These are phyloP conservation scores for Nasonia longicornis DNA, from an alignment of 1,140 invertebrate species.

Conservation along the genomic window DNA sequence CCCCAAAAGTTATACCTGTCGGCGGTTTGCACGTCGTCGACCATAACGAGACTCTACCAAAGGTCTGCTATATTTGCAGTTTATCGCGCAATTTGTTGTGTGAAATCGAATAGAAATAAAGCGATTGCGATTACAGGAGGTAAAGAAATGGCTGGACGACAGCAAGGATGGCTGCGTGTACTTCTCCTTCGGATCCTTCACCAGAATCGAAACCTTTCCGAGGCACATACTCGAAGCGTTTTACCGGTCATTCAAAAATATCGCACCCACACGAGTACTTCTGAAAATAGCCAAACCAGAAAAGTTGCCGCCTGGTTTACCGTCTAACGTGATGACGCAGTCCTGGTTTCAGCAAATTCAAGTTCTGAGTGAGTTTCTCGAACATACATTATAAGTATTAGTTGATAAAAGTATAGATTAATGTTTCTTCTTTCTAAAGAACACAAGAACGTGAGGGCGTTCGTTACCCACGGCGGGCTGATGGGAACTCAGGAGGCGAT, in stretches of 20 bases:
- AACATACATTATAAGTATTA: not conserved
- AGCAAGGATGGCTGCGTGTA: constrained; percentile 78
- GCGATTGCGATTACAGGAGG: no score
- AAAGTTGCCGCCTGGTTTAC: constrained; percentile 62
- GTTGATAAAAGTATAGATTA: no score
- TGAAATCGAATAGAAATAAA: no score
- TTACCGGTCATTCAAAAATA: constrained; percentile 54
- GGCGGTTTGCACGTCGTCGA: constrained; percentile 71
- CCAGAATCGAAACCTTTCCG: constrained; percentile 73
- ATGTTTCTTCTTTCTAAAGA: constrained; percentile 48
- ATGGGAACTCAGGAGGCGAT: constrained; percentile 70
- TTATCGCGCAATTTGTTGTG: no score
- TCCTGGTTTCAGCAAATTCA: constrained; percentile 77
- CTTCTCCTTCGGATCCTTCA: constrained; percentile 79
- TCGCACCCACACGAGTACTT: constrained; percentile 56
- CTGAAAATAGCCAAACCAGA: constrained; percentile 55
- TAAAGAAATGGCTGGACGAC: constrained; percentile 73
- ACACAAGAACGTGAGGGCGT: constrained; percentile 70
- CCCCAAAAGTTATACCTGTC: constrained; percentile 71
- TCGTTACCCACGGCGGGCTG: constrained; percentile 73
- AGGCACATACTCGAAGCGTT: constrained; percentile 50
- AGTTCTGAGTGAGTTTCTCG: constrained; percentile 51
- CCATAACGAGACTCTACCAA: constrained; percentile 40
- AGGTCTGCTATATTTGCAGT: constrained; percentile 46
- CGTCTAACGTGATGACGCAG: constrained; percentile 73